Evolutionary conservation across 2,888 invertebrate genomes (phyloP).

Genomic region (Deilephila porcellus): DNA sequence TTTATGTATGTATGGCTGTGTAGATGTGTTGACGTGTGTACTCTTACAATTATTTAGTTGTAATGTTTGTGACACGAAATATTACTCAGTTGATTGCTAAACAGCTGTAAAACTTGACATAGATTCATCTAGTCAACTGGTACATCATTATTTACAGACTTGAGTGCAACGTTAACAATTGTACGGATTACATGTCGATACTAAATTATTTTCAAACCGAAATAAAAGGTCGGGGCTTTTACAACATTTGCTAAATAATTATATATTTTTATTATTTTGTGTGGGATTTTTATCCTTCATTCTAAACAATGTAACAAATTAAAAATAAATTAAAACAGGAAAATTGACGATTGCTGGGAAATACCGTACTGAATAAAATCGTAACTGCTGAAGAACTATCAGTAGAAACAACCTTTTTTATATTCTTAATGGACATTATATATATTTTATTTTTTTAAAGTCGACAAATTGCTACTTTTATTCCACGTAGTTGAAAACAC

Average conservation of each 20-base stretch:
- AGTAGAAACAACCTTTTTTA: too few species aligned
- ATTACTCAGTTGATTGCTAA: not conserved
- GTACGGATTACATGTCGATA: not conserved
- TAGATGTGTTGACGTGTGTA: not conserved
- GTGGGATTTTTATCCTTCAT: too few species aligned
- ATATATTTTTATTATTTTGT: too few species aligned
- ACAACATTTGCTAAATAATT: too few species aligned
- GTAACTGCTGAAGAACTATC: too few species aligned
- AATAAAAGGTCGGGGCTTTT: too few species aligned
- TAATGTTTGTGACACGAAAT: not conserved
- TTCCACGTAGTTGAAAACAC: constrained; percentile 16
- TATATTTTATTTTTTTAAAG: not conserved
- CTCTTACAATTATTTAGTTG: not conserved
- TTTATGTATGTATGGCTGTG: too few species aligned
- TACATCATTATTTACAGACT: not conserved
- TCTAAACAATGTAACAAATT: too few species aligned
- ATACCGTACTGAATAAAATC: too few species aligned
- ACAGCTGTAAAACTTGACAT: constrained; percentile 3
- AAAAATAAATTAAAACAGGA: too few species aligned
- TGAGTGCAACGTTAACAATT: not conserved
- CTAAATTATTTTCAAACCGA: not conserved
- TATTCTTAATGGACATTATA: not conserved
- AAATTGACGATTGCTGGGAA: too few species aligned
- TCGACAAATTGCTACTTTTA: constrained; percentile 29
- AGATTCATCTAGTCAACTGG: not conserved